phyloP scores from a whole-genome alignment of 2,888 invertebrate species.

The Spialia ferax region DNA sequence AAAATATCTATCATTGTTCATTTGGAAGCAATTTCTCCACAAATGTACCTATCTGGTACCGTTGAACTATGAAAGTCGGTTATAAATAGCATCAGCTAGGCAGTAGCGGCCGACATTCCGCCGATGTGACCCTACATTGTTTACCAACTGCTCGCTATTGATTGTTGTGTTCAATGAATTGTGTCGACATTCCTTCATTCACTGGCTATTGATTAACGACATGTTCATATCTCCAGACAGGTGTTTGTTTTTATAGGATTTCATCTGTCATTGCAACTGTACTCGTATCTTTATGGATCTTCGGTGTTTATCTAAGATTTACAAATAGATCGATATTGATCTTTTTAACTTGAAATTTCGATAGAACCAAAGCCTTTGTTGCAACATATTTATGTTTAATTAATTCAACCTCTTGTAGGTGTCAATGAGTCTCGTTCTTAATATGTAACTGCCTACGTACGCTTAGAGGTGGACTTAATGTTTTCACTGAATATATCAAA shows the following conservation, averaged over 20 bases:
- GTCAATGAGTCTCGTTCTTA: not conserved
- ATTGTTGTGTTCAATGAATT: slow-evolving; percentile 58
- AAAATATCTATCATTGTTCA: not conserved
- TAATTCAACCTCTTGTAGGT: slow-evolving; percentile 8
- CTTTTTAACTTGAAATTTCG: not conserved
- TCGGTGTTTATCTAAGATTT: not conserved
- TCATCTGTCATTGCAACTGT: slow-evolving; percentile 14
- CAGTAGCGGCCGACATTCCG: slow-evolving; percentile 44
- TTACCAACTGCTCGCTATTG: slow-evolving; percentile 48
- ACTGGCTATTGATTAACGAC: slow-evolving; percentile 59
- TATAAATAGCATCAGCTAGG: slow-evolving; percentile 23
- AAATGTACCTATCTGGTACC: slow-evolving; percentile 18
- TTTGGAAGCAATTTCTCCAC: slow-evolving; percentile 13
- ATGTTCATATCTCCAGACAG: slow-evolving; percentile 39
- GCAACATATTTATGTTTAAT: not conserved
- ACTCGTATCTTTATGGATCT: slow-evolving; percentile 45
- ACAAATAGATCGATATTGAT: not conserved
- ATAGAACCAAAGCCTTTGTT: not conserved
- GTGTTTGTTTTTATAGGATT: slow-evolving; percentile 23
- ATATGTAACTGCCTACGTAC: slow-evolving; percentile 10
- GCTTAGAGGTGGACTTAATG: not conserved
- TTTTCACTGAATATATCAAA: not conserved
- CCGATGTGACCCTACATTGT: slow-evolving; percentile 48
- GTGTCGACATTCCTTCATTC: slow-evolving; percentile 56
- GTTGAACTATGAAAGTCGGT: slow-evolving; percentile 24